These are phyloP conservation scores for Drosophila ogumai DNA, from an alignment of 1,140 invertebrate species.

Conservation along the genomic window DNA sequence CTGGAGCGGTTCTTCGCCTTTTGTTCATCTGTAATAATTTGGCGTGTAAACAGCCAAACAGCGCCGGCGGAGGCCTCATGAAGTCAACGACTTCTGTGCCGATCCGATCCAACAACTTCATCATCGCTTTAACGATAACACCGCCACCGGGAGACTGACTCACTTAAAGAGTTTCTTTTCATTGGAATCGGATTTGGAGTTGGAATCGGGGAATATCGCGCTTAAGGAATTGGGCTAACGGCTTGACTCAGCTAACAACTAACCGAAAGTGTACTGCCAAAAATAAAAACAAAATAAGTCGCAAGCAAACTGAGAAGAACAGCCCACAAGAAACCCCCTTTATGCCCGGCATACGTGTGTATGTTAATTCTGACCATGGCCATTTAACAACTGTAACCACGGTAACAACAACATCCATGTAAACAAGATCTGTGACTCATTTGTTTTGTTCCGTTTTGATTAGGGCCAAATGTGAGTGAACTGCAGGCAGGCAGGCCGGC, in stretches of 20 bases:
- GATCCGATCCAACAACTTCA: constrained; percentile 32
- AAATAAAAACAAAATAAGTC: constrained; percentile 43
- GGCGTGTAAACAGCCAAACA: constrained; percentile 68
- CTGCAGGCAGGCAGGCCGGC: constrained; percentile 24
- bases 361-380: constrained; percentile 79
- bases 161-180: constrained; percentile 74
- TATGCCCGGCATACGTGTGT: constrained; percentile 13
- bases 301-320: constrained; percentile 21
- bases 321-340: constrained; percentile 40
- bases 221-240: constrained; percentile 78
- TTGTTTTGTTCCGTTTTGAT: constrained; percentile 76
- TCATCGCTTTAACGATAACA: constrained; percentile 40
- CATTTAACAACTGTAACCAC: constrained; percentile 40
- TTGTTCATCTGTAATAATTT: constrained; percentile 83
- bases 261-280: constrained; percentile 74
- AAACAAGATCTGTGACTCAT: constrained; percentile 65
- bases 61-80: constrained; percentile 40
- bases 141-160: constrained; percentile 32
- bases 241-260: constrained; percentile 54
- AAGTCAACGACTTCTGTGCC: constrained; percentile 77
- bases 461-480: constrained; percentile 79
- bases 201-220: constrained; percentile 55
- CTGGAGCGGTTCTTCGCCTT: constrained; percentile 50
- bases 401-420: constrained; percentile 28
- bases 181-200: constrained; percentile 75